phyloP scores from a whole-genome alignment of 1,140 invertebrate genomes.

The Cyrtorhinus lividipennis region DNA sequence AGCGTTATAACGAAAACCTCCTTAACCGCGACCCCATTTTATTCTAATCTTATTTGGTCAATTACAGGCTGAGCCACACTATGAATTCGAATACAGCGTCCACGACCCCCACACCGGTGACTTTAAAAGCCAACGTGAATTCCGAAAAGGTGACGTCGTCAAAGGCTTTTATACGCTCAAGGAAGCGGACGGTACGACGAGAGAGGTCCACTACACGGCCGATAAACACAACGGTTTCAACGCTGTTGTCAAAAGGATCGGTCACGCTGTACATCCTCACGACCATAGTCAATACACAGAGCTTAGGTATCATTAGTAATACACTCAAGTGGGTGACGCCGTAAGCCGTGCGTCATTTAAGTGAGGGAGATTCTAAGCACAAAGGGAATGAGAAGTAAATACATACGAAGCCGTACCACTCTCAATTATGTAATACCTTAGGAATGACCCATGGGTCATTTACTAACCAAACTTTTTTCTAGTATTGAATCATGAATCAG shows the following conservation, averaged over 20 bases:
- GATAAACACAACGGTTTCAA: conserved; percentile 34
- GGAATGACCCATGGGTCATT: too few species aligned
- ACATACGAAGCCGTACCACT: too few species aligned
- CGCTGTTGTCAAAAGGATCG: conserved; percentile 28
- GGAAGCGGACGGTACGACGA: conserved; percentile 34
- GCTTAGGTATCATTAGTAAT: background rate
- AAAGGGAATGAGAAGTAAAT: too few species aligned
- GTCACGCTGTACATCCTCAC: background rate
- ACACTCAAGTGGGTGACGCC: too few species aligned
- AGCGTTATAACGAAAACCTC: too few species aligned
- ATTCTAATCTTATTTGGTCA: too few species aligned
- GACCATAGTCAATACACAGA: background rate
- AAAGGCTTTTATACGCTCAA: conserved; percentile 36
- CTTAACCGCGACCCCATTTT: too few species aligned
- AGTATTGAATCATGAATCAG: too few species aligned
- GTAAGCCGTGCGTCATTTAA: too few species aligned
- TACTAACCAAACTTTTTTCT: too few species aligned
- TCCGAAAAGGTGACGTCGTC: conserved; percentile 35
- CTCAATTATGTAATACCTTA: too few species aligned
- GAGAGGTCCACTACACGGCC: conserved; percentile 35
- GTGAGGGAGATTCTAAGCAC: too few species aligned
- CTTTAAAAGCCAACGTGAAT: conserved; percentile 36
- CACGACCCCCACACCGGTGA: conserved; percentile 38
- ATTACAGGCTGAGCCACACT: conserved; percentile 32
- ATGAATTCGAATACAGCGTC: conserved; percentile 40